Conservation (phyloP, 2,888 invertebrate genomes). For the Globia sparganii region DNA sequence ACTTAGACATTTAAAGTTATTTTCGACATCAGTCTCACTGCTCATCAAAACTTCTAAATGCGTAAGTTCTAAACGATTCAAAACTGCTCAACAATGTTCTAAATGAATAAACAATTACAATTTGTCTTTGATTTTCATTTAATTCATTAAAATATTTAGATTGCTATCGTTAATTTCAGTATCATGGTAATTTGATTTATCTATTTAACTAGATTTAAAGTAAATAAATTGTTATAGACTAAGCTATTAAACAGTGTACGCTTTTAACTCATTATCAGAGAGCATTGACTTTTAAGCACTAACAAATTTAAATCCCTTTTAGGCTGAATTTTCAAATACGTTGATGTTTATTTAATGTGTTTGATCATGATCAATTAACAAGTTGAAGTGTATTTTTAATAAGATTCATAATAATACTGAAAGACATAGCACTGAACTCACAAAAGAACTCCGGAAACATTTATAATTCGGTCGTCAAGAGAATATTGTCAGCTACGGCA, state of each 20-base stretch:
- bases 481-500: background rate
- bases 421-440: background rate
- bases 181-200: slow-evolving; percentile 33
- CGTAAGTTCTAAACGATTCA: slow-evolving; percentile 24
- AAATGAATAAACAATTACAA: slow-evolving; percentile 43
- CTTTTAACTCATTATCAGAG: slow-evolving; percentile 31
- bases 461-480: background rate
- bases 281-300: background rate
- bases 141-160: slow-evolving; percentile 26
- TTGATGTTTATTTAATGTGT: slow-evolving; percentile 1
- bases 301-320: slow-evolving; percentile 1
- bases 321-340: background rate
- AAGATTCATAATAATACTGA: background rate
- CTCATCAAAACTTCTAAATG: slow-evolving; percentile 27
- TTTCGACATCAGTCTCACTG: background rate
- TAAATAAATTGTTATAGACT: slow-evolving; percentile 23
- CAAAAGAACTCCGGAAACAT: too few species aligned
- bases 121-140: slow-evolving; percentile 46
- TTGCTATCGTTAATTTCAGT: slow-evolving; percentile 11
- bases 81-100: slow-evolving; percentile 37
- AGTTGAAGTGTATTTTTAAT: background rate
- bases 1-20: slow-evolving; percentile 7
- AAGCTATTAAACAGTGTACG: slow-evolving; percentile 9
- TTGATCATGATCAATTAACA: background rate
- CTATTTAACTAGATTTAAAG: slow-evolving; percentile 4